Evolutionary conservation across 1,140 invertebrate species (phyloP).

Genomic region (Bombus sibiricus): DNA sequence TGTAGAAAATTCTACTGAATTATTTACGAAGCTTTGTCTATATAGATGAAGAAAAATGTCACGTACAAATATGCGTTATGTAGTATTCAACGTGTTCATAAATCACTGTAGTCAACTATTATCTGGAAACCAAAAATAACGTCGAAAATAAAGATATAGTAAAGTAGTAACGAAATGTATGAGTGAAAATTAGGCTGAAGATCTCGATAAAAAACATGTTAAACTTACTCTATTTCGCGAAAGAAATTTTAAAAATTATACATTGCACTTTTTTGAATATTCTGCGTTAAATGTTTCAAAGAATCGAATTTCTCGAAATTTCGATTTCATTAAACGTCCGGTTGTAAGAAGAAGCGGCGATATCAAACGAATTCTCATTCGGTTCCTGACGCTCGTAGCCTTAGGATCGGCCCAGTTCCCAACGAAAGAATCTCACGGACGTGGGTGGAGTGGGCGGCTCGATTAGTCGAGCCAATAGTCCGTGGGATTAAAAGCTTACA

Average conservation of each 20-base stretch:
- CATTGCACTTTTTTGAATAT: not conserved
- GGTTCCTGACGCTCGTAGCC: not conserved
- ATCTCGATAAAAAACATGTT: not conserved
- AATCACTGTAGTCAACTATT: not conserved
- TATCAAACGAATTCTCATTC: conserved; percentile 1
- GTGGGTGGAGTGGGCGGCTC: not conserved
- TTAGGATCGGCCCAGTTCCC: not conserved
- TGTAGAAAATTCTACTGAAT: not conserved
- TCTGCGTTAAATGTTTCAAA: not conserved
- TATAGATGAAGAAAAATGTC: not conserved
- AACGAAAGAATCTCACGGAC: not conserved
- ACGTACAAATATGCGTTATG: not conserved
- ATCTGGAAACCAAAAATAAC: not conserved
- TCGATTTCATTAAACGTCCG: not conserved
- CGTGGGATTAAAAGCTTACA: conserved; percentile 40
- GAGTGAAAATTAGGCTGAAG: not conserved
- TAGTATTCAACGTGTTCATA: not conserved
- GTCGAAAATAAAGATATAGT: not conserved
- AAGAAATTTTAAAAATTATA: not conserved
- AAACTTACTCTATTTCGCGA: not conserved
- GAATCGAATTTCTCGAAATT: not conserved
- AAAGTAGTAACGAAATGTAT: too few relatives aligned
- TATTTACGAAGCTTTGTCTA: not conserved
- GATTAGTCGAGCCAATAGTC: conserved; percentile 38
- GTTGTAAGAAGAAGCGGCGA: not conserved